A percentile compares a stretch with the other conserved stretches of the same genome.
These are phyloP conservation scores for Sipha maydis DNA, from an alignment of 2,888 invertebrate species.

Conservation along the genomic window DNA sequence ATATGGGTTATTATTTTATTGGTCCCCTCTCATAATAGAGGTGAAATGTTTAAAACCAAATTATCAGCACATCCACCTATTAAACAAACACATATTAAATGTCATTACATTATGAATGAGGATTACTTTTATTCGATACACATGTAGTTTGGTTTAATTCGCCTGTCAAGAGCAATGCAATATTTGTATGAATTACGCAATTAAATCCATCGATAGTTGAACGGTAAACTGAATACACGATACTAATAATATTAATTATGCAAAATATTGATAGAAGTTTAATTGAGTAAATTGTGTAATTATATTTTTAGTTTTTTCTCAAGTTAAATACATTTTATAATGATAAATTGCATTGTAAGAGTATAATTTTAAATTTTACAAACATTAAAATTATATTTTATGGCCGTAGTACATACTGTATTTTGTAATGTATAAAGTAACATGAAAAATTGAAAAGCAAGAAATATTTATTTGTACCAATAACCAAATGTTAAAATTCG, in stretches of 20 bases:
- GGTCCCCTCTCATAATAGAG: conserved; percentile 41
- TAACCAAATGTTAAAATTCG: no score
- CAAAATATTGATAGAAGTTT: no score
- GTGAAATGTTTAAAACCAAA: conserved; percentile 52
- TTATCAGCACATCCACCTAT: conserved; percentile 24
- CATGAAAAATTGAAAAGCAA: no score
- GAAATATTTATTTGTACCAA: no score
- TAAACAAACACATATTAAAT: conserved; percentile 37
- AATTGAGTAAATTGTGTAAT: no score
- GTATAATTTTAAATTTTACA: no score
- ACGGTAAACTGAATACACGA: not conserved
- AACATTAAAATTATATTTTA: no score
- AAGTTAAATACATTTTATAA: no score
- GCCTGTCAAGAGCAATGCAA: conserved; percentile 18
- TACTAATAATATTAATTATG: not conserved
- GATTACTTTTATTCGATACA: conserved; percentile 15
- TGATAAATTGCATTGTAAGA: no score
- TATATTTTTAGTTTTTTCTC: no score
- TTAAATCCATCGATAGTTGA: not conserved
- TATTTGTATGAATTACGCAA: not conserved
- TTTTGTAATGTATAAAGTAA: no score
- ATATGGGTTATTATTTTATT: conserved; percentile 38
- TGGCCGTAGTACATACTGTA: no score
- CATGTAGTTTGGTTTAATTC: conserved; percentile 12
- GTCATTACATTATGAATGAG: conserved; percentile 40